A percentile compares a stretch with the other conserved stretches of the same genome.
Evolutionary conservation across 23 tunicate species (phyloP).

Genomic region (Corella eumyota): DNA sequence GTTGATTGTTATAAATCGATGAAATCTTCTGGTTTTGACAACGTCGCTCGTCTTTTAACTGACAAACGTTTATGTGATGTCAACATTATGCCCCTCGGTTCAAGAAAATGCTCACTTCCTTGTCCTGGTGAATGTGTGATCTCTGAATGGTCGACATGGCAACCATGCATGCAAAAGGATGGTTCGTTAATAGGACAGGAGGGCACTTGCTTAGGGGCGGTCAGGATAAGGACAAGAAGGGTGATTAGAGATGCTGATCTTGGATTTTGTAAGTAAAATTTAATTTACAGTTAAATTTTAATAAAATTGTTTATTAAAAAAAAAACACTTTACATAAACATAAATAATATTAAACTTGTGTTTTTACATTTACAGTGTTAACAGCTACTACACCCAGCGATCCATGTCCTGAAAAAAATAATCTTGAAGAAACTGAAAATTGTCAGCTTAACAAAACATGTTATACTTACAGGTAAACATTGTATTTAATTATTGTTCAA

Average conservation of each 20-base stretch:
- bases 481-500: background rate
- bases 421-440: slow-evolving; percentile 11
- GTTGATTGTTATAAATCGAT: slow-evolving; percentile 38
- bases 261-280: background rate
- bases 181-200: background rate
- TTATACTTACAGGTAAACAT: slow-evolving; percentile 50
- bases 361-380: too few species aligned
- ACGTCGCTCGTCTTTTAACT: slow-evolving; percentile 15
- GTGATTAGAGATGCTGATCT: slow-evolving; percentile 1
- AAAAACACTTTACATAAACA: too few species aligned
- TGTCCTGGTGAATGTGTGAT: slow-evolving; percentile 61
- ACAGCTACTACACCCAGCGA: too few species aligned
- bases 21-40: slow-evolving; percentile 5
- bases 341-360: too few species aligned
- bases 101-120: slow-evolving; percentile 17
- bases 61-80: slow-evolving; percentile 42
- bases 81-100: slow-evolving; percentile 35
- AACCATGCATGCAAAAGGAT: slow-evolving; percentile 6
- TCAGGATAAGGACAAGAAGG: slow-evolving; percentile 4
- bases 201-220: slow-evolving; percentile 11
- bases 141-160: slow-evolving; percentile 70
- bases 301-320: too few species aligned
- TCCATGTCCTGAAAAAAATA: slow-evolving; percentile 11
- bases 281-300: too few species aligned
- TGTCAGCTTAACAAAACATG: slow-evolving; percentile 49